phyloP scores from a whole-genome alignment of 2,113 vertebrate species.

The Vanacampus margaritifer region DNA sequence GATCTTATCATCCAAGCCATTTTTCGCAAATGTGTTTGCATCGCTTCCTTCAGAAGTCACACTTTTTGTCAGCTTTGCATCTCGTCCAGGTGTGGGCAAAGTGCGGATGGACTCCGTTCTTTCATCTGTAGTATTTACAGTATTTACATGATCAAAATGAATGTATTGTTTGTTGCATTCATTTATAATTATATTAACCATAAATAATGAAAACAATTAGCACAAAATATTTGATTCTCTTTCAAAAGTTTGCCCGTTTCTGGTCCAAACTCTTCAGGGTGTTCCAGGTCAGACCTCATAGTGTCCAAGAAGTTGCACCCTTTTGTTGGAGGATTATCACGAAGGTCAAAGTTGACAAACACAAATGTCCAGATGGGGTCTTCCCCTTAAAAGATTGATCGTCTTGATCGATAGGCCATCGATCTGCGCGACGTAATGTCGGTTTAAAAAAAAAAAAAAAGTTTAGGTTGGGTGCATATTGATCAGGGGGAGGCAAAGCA shows the following conservation, averaged over 20 bases:
- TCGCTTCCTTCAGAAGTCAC: slow-evolving; percentile 3
- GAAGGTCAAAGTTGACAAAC: slow-evolving; percentile 58
- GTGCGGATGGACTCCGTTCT: no score
- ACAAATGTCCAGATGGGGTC: slow-evolving; percentile 57
- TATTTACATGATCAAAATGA: no score
- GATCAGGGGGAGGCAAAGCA: slow-evolving; percentile 59
- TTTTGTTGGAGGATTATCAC: slow-evolving; percentile 66
- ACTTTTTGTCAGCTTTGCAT: slow-evolving; percentile 11
- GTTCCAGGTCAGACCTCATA: slow-evolving; percentile 47
- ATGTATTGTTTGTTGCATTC: no score
- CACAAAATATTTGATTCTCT: no score
- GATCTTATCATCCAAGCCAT: slow-evolving; percentile 33
- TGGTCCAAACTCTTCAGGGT: slow-evolving; percentile 3
- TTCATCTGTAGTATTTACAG: no score
- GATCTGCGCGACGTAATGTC: slow-evolving; percentile 53
- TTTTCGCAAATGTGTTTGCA: slow-evolving; percentile 19
- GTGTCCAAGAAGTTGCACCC: slow-evolving; percentile 52
- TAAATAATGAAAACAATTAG: no score
- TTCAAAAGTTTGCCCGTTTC: no score
- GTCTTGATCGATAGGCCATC: slow-evolving; percentile 60
- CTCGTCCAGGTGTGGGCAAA: no score
- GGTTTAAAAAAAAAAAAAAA: slow-evolving; percentile 31
- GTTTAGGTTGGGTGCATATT: slow-evolving; percentile 71
- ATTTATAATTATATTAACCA: no score
- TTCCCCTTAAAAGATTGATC: slow-evolving; percentile 59